Conservation (phyloP, 2,113 vertebrate species). For the Salvelinus alpinus region DNA sequence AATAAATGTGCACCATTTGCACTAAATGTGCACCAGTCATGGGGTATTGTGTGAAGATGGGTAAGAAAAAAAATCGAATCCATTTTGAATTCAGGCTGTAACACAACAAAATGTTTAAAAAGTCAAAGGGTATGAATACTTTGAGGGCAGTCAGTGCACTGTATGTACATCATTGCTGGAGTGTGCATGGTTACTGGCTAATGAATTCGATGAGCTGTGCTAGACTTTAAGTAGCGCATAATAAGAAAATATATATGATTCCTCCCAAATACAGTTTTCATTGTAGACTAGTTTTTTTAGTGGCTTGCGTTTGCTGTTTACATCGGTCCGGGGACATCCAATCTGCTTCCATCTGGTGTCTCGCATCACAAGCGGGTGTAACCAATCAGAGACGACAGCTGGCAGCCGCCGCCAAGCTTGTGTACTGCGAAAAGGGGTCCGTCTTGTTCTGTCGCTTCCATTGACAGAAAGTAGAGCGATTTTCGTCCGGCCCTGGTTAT, state of each 20-base stretch:
- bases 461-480: constrained; percentile 4
- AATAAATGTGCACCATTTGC: too few species aligned
- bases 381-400: constrained; percentile 40
- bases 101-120: too few species aligned
- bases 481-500: not conserved
- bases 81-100: too few species aligned
- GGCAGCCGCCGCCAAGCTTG: constrained; percentile 56
- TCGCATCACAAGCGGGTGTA: constrained; percentile 30
- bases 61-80: too few species aligned
- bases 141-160: too few species aligned
- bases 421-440: constrained; percentile 26
- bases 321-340: constrained; percentile 25
- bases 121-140: too few species aligned
- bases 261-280: not conserved
- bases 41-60: too few species aligned
- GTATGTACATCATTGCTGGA: too few species aligned
- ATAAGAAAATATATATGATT: too few species aligned
- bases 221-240: not conserved
- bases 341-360: constrained; percentile 8
- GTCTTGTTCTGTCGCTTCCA: not conserved
- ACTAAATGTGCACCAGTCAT: too few species aligned
- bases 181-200: constrained; percentile 12
- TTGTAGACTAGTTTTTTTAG: not conserved
- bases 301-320: constrained; percentile 11
- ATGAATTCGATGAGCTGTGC: constrained; percentile 1